Evolutionary conservation across 2,797 vertebrate genomes (phyloP), one percentile per base, ranked within the genome.

Genomic region (Petrocephalus sullivani): DNA sequence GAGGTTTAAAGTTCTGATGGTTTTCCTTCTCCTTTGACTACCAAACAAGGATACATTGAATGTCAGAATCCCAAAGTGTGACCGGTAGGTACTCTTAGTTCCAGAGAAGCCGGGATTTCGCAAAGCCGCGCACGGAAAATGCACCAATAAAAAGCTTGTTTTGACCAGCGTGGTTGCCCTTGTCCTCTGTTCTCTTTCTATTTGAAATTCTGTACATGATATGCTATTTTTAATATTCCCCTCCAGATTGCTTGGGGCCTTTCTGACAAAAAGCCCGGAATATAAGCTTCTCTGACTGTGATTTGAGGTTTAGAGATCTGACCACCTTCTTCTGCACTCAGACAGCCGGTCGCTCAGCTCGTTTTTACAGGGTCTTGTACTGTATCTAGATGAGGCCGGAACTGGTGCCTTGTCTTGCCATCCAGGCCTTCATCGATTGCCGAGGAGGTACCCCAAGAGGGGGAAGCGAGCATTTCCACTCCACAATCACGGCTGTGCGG

Each of bases 221-320:
- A 57, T n/a, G 5, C 56, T 85, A 56, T 85, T 86, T 86, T 87
- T 87, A 46, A 53, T 49, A 19, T 53, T 61, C 54, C 75, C 10
- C 10, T 41, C 37, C 57, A 64, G 81, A 83, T 61, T 54, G 3
- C 81, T 64, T 84, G 58, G 23, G 46, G 81, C 81, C 16, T 53
- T 54, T 12, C 53, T 88, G 61, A 88, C 28, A 71, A 67, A 51
- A 14, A 12, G 51, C 51, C 61, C 54, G 61, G 88, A 88, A 88
- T 86, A 46, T 14, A 57, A 41, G 85, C 33, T 58, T 49, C 46
- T 37, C 60, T 57, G 28, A 23, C 51, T 56, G 51, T 19, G 82
- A 28, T 88, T 82, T 88, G 49, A 28, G 83, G 82, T 86, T 83
- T 88, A 82, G 23, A 57, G 53, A 10, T 53, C 81, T 54, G 4